phyloP scores from a whole-genome alignment of 2,888 invertebrate species.

The Norana najaformis region DNA sequence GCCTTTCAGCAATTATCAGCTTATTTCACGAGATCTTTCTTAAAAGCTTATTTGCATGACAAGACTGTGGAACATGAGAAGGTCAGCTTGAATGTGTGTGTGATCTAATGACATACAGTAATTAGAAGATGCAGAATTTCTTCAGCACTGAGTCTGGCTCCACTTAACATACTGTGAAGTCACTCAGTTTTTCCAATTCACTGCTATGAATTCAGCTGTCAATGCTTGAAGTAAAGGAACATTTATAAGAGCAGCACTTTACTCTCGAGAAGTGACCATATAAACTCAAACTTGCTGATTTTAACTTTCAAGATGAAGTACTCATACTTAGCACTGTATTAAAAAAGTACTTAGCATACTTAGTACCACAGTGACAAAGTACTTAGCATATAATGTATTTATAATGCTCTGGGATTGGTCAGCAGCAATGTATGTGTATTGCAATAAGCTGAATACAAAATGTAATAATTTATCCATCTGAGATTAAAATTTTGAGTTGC shows the following conservation, averaged over 20 bases:
- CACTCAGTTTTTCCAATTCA: neutral
- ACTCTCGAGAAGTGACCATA: neutral
- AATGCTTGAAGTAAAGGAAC: neutral
- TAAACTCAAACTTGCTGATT: neutral
- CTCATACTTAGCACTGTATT: neutral
- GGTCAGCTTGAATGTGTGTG: neutral
- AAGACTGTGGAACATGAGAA: neutral
- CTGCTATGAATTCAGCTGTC: neutral
- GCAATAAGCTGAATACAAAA: neutral
- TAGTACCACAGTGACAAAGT: too few relatives aligned
- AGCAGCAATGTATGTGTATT: neutral
- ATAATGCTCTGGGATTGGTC: too few relatives aligned
- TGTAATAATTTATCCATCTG: neutral
- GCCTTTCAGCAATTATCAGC: neutral
- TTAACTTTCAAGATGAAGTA: neutral
- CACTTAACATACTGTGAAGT: neutral
- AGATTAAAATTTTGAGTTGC: neutral
- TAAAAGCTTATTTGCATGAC: neutral
- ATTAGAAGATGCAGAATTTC: neutral
- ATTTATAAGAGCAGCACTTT: neutral
- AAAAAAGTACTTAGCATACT: neutral
- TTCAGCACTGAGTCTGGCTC: neutral
- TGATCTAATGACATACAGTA: too few relatives aligned
- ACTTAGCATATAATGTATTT: too few relatives aligned
- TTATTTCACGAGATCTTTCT: slow-evolving; percentile 13